Base-by-base conservation (phyloP, 2,888 invertebrate genomes). In the Podotricha telesiphe region DNA sequence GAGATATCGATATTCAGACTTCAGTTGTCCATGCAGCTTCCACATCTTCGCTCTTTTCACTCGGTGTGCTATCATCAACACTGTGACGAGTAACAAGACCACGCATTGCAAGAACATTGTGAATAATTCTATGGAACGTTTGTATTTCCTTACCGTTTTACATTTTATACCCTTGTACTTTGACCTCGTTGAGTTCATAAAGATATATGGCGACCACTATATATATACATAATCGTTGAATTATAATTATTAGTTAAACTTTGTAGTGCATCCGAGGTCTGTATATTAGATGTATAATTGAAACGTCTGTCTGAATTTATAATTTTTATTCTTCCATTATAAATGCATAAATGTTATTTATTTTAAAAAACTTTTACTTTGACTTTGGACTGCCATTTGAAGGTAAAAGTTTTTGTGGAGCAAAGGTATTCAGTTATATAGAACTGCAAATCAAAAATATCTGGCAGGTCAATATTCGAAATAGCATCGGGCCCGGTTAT, bases 401-500 rank as follows among this genome's bases (percentile, higher is more conserved):
- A 15, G 15, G n/a, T 34, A 11, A 55, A 55, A 34, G 11, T 55
- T 55, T 42, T 17, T 37, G 6, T 4, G 55, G 34, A 55, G 10
- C 11, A 34, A 37, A 55, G 11, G 34, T 17, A 17, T 55, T 55
- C 11, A 19, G 34, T 34, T 17, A 37, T 6, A 42, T 34, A 28
- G 11, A 55, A 55, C 17, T 55, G 11, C 53, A 34, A 53, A 34
- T 53, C 55, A 11, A 55, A 55, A 55, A 55, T 55, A 55, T n/a
- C 28, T 53, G 53, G 10, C 4, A 17, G 34, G 37, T 37, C 55
- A 34, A 55, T 55, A 55, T 34, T 55, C 34, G 34, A 17, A 55
- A 55, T 55, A 55, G 55, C 37, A 55, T 55, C 55, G 34, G 34
- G 34, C 37, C 55, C 17, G 55, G 55, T 55, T 55, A 55, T 55